Conservation (phyloP, 2,113 vertebrate genomes). For the Tretioscincus oriximinensis region DNA sequence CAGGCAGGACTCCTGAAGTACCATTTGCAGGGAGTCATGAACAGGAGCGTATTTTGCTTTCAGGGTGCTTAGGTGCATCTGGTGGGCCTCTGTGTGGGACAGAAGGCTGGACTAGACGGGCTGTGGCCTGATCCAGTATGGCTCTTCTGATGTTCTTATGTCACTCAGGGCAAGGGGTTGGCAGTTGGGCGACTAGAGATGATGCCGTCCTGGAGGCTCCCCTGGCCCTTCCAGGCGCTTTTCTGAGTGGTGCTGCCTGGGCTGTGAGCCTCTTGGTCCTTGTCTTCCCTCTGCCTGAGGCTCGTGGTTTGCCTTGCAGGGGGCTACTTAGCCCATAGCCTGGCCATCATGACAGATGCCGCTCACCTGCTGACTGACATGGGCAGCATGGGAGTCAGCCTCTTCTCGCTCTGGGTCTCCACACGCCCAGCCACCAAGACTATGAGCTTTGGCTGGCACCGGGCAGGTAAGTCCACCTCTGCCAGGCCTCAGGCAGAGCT, state of each 20-base stretch:
- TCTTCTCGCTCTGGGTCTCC: constrained; percentile 96
- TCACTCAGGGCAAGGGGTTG: too few relatives aligned
- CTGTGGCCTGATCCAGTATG: too few relatives aligned
- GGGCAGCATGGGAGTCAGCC: constrained; percentile 93
- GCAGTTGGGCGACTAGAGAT: too few relatives aligned
- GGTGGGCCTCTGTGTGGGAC: too few relatives aligned
- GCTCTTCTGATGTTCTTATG: too few relatives aligned
- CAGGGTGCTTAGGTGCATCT: too few relatives aligned
- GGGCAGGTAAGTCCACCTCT: constrained; percentile 79
- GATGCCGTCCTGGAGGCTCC: not conserved
- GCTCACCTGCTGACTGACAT: constrained; percentile 93
- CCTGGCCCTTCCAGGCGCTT: too few relatives aligned
- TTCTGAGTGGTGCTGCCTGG: not conserved
- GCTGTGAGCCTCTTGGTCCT: not conserved
- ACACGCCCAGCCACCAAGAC: constrained; percentile 84
- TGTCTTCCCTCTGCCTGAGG: not conserved
- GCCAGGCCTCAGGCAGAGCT: not conserved
- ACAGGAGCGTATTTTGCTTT: too few relatives aligned
- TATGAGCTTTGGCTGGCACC: constrained; percentile 96
- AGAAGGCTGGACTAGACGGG: too few relatives aligned
- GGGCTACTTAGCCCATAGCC: constrained; percentile 92
- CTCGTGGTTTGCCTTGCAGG: constrained; percentile 69
- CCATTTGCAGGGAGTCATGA: too few relatives aligned
- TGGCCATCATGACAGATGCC: constrained; percentile 96
- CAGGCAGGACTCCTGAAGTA: too few relatives aligned